Evolutionary conservation across 2,888 invertebrate genomes (phyloP), one percentile per base, ranked within the genome.

Genomic region (Aleiodes testaceus): DNA sequence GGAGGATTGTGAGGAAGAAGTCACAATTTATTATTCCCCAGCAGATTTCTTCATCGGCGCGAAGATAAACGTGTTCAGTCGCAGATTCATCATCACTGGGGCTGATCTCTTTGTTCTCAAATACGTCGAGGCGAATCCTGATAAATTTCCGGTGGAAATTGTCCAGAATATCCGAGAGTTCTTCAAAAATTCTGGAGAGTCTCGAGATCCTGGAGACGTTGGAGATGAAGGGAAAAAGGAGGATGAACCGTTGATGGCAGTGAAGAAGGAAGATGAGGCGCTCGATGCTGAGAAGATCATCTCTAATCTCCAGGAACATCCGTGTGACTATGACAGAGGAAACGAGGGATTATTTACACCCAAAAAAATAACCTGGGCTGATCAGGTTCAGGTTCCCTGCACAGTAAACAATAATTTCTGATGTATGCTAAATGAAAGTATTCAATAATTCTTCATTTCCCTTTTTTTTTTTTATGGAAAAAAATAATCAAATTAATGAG

Each of bases 21-120:
- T 26, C 90, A 91, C 0, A 90, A 91, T 90, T 2, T 95, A 93
- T 84, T 96, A 93, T 80, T 93, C 93, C 0, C 94, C 95, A 0
- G 91, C 91, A 42, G 94, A 94, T 88, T 94, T 97, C 83, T 92
- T 90, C 83, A 92, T 96, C 74, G 96, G 95, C 6, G 92, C 92
- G 0, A 89, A 90, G 72, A 89, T 96, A 50, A 92, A 91, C 1
- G 90, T 95, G 2, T 94, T 92, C 85, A 91, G 91, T 76, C 94
- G 94, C 85, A 90, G 93, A 49, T 96, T 97, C 86, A 88, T 91
- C 77, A 93, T 97, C 76, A 92, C 90, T 42, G 94, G 93, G 0
- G 93, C 93, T 67, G 95, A 95, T 87, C 88, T 92, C 30, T 94
- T 91, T 82, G 95, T 96, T 30, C 93, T 93, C 84, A 90, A 92